Conservation (phyloP, 2,797 vertebrate genomes). For the Serranus cabrilla region DNA sequence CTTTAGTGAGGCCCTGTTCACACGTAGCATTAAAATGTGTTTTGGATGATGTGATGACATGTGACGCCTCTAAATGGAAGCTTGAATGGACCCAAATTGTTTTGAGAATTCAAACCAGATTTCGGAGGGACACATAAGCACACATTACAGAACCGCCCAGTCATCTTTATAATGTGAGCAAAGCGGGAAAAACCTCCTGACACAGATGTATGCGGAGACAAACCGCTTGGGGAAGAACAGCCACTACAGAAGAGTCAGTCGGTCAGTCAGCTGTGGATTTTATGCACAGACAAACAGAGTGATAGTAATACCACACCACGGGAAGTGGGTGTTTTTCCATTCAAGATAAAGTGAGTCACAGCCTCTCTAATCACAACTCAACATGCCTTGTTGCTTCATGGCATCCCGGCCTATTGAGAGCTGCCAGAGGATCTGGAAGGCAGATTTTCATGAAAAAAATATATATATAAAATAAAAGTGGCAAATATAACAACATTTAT, state of each 20-base stretch:
- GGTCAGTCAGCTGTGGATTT: slow-evolving; percentile 1
- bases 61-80: not conserved
- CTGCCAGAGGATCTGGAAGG: no score
- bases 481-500: no score
- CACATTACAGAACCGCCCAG: not conserved
- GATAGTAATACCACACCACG: not conserved
- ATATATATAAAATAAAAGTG: no score
- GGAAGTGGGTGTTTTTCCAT: slow-evolving; percentile 16
- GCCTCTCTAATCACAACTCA: slow-evolving; percentile 8
- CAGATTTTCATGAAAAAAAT: no score
- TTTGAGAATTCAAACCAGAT: not conserved
- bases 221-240: not conserved
- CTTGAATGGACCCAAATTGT: not conserved
- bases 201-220: not conserved
- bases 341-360: slow-evolving; percentile 31
- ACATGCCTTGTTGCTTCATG: not conserved
- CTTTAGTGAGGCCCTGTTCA: not conserved
- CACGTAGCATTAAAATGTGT: not conserved
- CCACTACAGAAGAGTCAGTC: not conserved
- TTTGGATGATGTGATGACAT: slow-evolving; percentile 19
- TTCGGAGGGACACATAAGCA: not conserved
- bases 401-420: not conserved
- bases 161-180: not conserved
- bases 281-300: not conserved
- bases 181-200: slow-evolving; percentile 1